Percentiles rank a stretch among this genome's conserved stretches.
Conservation (phyloP, 2,888 invertebrate species). For the Elysia crispata region DNA sequence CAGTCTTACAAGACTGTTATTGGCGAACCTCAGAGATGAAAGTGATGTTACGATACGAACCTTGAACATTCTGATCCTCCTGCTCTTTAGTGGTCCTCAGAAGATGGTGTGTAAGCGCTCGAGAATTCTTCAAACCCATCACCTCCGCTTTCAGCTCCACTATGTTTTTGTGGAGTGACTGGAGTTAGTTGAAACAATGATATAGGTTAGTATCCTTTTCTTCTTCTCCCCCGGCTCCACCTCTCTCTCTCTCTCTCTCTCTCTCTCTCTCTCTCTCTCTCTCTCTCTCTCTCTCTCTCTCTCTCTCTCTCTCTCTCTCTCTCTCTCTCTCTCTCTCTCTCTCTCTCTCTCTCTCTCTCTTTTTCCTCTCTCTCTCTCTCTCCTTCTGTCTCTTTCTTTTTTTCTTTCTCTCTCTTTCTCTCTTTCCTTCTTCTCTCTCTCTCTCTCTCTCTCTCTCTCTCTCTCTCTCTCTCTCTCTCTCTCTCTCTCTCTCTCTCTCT, state of each 20-base stretch:
- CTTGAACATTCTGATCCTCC: constrained; percentile 33
- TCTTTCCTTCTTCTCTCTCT: neutral
- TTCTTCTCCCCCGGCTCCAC: too few relatives aligned
- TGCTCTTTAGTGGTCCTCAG: constrained; percentile 42
- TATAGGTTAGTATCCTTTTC: neutral
- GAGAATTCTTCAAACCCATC: constrained; percentile 33
- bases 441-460: neutral
- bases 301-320: constrained; percentile 31
- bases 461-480: constrained; percentile 28
- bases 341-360: neutral
- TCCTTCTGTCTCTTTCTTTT: neutral
- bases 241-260: neutral
- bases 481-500: constrained; percentile 39
- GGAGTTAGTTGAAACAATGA: neutral
- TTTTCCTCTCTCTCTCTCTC: neutral
- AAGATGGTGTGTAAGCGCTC: constrained; percentile 43
- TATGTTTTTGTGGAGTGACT: constrained; percentile 34
- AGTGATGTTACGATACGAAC: too few relatives aligned
- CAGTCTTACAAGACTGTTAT: too few relatives aligned
- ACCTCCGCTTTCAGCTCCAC: constrained; percentile 34
- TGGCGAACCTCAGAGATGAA: too few relatives aligned
- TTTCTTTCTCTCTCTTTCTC: neutral
- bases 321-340: neutral
- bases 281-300: constrained; percentile 35
- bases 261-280: constrained; percentile 14